A percentile compares a stretch with the other conserved stretches of the same genome.
These are phyloP conservation scores for Apteryx mantelli DNA, from an alignment of 2,113 vertebrate genomes.

Conservation along the genomic window DNA sequence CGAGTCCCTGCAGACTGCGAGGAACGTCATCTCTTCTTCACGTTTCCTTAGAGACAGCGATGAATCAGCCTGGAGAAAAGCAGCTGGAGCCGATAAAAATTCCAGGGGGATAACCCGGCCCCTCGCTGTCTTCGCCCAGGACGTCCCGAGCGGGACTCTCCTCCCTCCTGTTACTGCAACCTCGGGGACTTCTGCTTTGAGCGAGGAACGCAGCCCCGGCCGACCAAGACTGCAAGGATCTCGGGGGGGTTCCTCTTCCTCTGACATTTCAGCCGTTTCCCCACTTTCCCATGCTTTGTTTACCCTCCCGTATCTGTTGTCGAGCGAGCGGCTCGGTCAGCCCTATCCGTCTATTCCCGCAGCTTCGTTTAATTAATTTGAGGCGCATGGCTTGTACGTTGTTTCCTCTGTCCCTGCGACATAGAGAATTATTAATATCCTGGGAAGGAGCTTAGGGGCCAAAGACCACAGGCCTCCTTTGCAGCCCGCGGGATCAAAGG, in stretches of 20 bases:
- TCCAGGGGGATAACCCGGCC: slow-evolving; percentile 52
- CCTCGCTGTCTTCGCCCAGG: background rate
- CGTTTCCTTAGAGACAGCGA: background rate
- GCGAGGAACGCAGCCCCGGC: background rate
- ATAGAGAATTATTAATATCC: background rate
- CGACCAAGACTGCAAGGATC: background rate
- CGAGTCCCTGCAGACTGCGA: background rate
- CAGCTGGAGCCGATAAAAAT: slow-evolving; percentile 58
- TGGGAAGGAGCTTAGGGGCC: background rate
- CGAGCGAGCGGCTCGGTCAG: background rate
- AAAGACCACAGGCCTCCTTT: background rate
- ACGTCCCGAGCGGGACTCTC: background rate
- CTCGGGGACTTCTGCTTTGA: background rate
- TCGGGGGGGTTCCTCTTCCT: background rate
- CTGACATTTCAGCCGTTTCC: background rate
- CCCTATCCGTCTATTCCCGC: background rate
- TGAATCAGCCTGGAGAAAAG: slow-evolving; percentile 52
- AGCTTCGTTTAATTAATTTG: background rate
- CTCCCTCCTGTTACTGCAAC: background rate
- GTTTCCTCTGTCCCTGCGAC: background rate
- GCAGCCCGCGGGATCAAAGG: background rate
- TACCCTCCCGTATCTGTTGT: background rate
- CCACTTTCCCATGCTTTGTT: background rate
- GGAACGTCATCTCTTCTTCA: background rate
- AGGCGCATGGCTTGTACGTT: too few relatives aligned